phyloP scores from a whole-genome alignment of 2,113 vertebrate genomes.

The Gulo gulo region DNA sequence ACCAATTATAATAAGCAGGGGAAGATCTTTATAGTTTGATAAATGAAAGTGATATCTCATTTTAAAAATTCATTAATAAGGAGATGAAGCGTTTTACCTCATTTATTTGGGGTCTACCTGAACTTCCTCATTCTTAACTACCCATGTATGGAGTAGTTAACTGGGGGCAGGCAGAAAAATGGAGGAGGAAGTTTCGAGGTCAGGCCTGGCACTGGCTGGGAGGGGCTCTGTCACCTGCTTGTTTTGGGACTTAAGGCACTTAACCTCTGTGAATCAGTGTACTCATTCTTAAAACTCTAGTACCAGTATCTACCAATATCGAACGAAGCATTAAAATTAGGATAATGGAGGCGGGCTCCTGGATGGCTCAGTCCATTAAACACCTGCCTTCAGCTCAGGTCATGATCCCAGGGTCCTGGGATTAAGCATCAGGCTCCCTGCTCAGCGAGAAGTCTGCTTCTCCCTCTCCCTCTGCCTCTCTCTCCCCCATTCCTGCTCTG shows the following conservation, averaged over 20 bases:
- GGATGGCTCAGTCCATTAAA: background rate
- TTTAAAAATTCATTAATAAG: background rate
- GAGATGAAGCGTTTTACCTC: background rate
- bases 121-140: background rate
- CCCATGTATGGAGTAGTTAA: background rate
- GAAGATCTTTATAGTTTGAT: background rate
- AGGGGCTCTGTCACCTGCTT: background rate
- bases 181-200: background rate
- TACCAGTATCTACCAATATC: background rate
- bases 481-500: background rate
- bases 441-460: background rate
- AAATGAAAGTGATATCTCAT: background rate
- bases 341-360: too few relatives aligned
- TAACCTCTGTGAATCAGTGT: background rate
- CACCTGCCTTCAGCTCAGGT: background rate
- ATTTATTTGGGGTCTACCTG: background rate
- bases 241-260: background rate
- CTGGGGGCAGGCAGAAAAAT: background rate
- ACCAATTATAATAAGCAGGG: background rate
- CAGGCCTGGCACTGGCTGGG: background rate
- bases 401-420: background rate
- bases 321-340: background rate
- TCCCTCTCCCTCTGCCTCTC: background rate
- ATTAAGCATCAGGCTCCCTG: background rate
- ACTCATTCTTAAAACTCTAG: background rate